A percentile compares a stretch with the other conserved stretches of the same genome.
Evolutionary conservation across 2,888 invertebrate genomes (phyloP).

Genomic region (Tetropium fuscum): DNA sequence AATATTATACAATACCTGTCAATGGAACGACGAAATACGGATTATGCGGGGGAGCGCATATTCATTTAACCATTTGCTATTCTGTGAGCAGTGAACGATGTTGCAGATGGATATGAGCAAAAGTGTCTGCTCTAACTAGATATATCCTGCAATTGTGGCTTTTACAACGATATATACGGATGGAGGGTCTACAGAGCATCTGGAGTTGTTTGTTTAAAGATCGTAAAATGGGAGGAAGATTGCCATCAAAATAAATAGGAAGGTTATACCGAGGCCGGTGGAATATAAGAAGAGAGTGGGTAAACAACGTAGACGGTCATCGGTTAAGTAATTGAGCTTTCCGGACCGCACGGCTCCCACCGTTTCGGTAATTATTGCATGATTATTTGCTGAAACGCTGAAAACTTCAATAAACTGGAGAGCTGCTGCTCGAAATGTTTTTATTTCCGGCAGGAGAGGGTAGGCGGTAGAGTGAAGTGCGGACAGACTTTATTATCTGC

Average conservation of each 20-base stretch:
- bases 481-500: no score
- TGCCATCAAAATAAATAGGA: constrained; percentile 56
- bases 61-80: no score
- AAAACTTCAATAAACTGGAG: constrained; percentile 19
- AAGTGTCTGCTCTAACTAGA: no score
- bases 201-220: constrained; percentile 58
- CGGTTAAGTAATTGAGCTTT: constrained; percentile 64
- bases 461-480: constrained; percentile 2
- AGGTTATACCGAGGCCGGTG: constrained; percentile 37
- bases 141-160: constrained; percentile 48
- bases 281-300: constrained; percentile 60
- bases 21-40: no score
- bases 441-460: background rate
- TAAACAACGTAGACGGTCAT: constrained; percentile 62
- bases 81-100: no score
- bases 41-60: no score
- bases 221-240: constrained; percentile 55
- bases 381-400: constrained; percentile 49
- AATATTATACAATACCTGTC: no score
- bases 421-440: constrained; percentile 16
- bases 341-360: constrained; percentile 46
- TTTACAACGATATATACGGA: constrained; percentile 47
- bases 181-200: constrained; percentile 38
- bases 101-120: no score
- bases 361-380: constrained; percentile 53